A percentile compares a stretch with the other conserved stretches of the same genome.
Conservation (phyloP, 2,888 invertebrate genomes). For the Lochmaea capreae region DNA sequence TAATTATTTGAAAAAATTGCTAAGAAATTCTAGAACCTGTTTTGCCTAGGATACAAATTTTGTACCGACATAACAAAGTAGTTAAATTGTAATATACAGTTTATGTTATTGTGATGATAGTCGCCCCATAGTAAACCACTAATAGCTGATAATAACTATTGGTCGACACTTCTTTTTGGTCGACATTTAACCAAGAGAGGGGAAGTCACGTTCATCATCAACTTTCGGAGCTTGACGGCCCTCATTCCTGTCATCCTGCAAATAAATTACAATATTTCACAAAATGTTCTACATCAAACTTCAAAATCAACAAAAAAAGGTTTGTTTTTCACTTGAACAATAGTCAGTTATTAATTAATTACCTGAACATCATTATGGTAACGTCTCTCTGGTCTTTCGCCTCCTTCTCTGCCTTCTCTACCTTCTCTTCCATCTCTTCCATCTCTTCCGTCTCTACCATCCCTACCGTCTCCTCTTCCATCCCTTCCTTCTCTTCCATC, state of each 20-base stretch:
- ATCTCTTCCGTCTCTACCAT: slow-evolving; percentile 44
- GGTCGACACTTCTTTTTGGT: slow-evolving; percentile 25
- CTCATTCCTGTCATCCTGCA: slow-evolving; percentile 55
- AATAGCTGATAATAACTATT: slow-evolving; percentile 26
- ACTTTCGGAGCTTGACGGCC: slow-evolving; percentile 80
- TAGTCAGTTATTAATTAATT: neutral
- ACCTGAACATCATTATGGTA: slow-evolving; percentile 53
- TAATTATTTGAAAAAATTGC: slow-evolving; percentile 47
- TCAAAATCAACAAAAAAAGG: no score
- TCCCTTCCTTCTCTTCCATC: slow-evolving; percentile 46
- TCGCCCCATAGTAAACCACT: slow-evolving; percentile 44
- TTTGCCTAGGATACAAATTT: slow-evolving; percentile 58
- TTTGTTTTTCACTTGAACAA: no score
- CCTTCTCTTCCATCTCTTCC: slow-evolving; percentile 11
- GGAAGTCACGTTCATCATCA: slow-evolving; percentile 96
- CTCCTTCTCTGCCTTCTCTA: slow-evolving; percentile 28
- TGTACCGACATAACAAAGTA: slow-evolving; percentile 61
- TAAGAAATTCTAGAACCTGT: slow-evolving; percentile 50
- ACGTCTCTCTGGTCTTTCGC: slow-evolving; percentile 49
- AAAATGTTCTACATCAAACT: neutral
- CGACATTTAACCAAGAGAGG: slow-evolving; percentile 82
- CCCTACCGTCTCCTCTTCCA: slow-evolving; percentile 56
- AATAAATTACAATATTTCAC: slow-evolving; percentile 31
- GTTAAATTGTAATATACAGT: slow-evolving; percentile 57
- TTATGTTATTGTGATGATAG: slow-evolving; percentile 46